Evolutionary conservation across 2,797 vertebrate genomes (phyloP).

Genomic region (Basileuterus tristriatus): DNA sequence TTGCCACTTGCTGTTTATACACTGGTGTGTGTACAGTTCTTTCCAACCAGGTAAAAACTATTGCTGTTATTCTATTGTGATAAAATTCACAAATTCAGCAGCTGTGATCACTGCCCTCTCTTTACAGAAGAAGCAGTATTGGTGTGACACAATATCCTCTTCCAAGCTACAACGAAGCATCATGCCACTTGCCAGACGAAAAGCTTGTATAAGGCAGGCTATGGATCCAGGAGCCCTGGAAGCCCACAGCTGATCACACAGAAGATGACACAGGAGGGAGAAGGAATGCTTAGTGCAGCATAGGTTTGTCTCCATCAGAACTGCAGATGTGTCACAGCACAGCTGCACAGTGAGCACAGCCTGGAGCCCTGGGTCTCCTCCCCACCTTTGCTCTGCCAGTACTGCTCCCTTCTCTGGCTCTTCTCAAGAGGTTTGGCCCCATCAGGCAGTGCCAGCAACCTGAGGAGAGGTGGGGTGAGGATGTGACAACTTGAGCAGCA

Average conservation of each 20-base stretch:
- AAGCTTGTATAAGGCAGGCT: fast-evolving
- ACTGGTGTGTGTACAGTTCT: background rate
- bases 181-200: background rate
- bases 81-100: background rate
- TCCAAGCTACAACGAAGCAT: background rate
- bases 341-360: fast-evolving
- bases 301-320: background rate
- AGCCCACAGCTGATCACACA: background rate
- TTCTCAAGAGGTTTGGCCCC: background rate
- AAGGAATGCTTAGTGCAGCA: background rate
- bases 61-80: background rate
- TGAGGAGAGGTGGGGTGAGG: background rate
- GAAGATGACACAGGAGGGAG: background rate
- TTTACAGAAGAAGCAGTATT: background rate
- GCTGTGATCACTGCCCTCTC: background rate
- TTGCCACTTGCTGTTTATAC: background rate
- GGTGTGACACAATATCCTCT: background rate
- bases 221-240: background rate
- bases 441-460: background rate
- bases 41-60: background rate
- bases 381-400: background rate
- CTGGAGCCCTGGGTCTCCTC: background rate
- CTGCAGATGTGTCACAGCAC: background rate
- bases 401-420: background rate
- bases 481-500: background rate